These are phyloP conservation scores for Heliocidaris erythrogramma DNA, from an alignment of 35 echinoderm and acorn worm species.

Conservation along the genomic window DNA sequence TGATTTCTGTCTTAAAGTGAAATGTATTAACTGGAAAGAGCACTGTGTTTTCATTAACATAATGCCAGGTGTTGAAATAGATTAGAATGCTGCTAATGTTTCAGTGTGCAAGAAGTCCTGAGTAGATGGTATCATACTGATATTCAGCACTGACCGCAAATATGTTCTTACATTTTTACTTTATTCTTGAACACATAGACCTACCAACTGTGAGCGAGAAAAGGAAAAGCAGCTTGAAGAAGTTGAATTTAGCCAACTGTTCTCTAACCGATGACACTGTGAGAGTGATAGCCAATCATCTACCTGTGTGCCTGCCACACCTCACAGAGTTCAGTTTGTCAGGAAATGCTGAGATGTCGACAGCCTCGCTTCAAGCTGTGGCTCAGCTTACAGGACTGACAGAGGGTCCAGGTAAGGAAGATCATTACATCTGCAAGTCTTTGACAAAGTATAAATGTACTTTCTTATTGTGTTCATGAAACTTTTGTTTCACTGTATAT, in stretches of 20 bases:
- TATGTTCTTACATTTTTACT: not conserved
- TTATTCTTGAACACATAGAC: not conserved
- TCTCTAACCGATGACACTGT: constrained; percentile 63
- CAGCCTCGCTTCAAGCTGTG: constrained; percentile 18
- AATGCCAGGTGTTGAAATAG: too few relatives aligned
- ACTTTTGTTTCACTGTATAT: too few relatives aligned
- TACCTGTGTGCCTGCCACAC: constrained; percentile 40
- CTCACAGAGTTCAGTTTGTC: constrained; percentile 56
- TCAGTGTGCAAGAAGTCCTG: too few relatives aligned
- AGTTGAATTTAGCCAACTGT: constrained; percentile 55
- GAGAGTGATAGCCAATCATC: constrained; percentile 47
- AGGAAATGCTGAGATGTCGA: constrained; percentile 53
- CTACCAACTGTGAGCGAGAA: not conserved
- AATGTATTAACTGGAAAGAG: too few relatives aligned
- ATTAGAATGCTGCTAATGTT: too few relatives aligned
- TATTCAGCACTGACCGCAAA: not conserved
- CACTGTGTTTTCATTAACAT: too few relatives aligned
- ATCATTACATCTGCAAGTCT: not conserved
- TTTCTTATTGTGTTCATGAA: too few relatives aligned
- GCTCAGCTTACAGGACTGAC: not conserved
- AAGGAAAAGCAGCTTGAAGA: constrained; percentile 29
- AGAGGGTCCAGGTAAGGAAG: not conserved
- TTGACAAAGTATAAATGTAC: too few relatives aligned
- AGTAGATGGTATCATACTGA: too few relatives aligned
- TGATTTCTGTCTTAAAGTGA: too few relatives aligned